Evolutionary conservation across 2,797 vertebrate genomes (phyloP).

Genomic region (Megaceryle alcyon): DNA sequence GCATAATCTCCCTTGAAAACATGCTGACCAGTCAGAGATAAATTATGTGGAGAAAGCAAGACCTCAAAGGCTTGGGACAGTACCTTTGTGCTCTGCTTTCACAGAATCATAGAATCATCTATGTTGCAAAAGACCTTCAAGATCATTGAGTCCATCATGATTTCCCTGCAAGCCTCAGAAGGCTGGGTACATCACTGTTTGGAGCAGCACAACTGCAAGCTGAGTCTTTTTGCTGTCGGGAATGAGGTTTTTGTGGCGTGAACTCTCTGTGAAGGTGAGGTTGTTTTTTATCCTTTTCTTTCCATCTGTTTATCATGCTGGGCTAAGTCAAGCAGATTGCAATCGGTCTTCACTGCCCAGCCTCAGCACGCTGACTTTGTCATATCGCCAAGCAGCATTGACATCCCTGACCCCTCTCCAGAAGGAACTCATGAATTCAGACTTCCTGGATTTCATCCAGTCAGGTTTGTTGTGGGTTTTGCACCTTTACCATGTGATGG

Average conservation of each 20-base stretch:
- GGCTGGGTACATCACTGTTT: neutral
- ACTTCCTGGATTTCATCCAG: neutral
- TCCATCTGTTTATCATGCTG: slow-evolving; percentile 1
- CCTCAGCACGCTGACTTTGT: neutral
- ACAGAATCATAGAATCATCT: too few species aligned
- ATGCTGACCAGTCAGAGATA: neutral
- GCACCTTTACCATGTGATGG: neutral
- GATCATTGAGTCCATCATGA: too few species aligned
- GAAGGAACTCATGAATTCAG: neutral
- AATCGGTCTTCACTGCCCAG: neutral
- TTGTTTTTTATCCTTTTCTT: neutral
- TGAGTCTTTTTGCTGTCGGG: neutral
- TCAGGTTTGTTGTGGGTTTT: neutral
- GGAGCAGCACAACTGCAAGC: neutral
- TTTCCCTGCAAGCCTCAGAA: neutral
- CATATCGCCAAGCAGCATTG: neutral
- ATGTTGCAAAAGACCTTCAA: too few species aligned
- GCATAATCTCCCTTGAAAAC: neutral
- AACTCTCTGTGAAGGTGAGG: slow-evolving; percentile 4
- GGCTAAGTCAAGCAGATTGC: neutral
- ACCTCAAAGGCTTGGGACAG: neutral
- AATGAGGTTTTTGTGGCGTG: neutral
- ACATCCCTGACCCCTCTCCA: neutral
- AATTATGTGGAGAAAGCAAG: neutral
- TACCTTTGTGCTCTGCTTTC: neutral